A percentile compares a stretch with the other conserved stretches of the same genome.
Evolutionary conservation across 2,797 vertebrate genomes (phyloP).

Genomic region (Telmatherina bonti): DNA sequence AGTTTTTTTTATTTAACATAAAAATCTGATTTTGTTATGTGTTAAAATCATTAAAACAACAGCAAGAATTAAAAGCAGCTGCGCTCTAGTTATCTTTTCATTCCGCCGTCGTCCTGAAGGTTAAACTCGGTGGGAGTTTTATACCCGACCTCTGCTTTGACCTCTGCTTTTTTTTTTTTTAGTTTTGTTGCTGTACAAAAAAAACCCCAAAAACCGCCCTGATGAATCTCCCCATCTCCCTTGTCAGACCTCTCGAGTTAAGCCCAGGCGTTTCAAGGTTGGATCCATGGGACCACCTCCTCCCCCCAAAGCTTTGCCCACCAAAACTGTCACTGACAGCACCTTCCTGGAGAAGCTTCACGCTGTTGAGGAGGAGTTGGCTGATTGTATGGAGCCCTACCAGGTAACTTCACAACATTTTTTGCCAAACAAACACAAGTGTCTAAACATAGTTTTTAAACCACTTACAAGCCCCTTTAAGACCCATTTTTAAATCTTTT

Average conservation of each 20-base stretch:
- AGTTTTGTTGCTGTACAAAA: not conserved
- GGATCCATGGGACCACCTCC: slow-evolving; percentile 73
- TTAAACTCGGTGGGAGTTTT: too few species aligned
- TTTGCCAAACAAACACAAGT: not conserved
- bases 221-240: not conserved
- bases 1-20: not conserved
- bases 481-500: not conserved
- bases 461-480: not conserved
- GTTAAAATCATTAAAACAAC: not conserved
- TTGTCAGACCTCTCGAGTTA: slow-evolving; percentile 31
- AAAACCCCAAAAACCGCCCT: not conserved
- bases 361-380: slow-evolving; percentile 91
- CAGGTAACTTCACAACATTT: slow-evolving; percentile 77
- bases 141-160: too few species aligned
- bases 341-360: slow-evolving; percentile 91
- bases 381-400: slow-evolving; percentile 88
- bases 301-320: slow-evolving; percentile 66
- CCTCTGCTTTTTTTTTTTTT: not conserved
- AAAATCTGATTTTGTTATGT: too few species aligned
- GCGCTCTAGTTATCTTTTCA: not conserved
- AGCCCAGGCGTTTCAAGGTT: slow-evolving; percentile 27
- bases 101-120: not conserved
- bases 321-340: slow-evolving; percentile 77
- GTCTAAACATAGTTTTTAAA: not conserved
- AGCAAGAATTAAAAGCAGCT: not conserved